Evolutionary conservation across 2,888 invertebrate genomes (phyloP), one percentile per base, ranked within the genome.

Genomic region (Limnephilus lunatus): DNA sequence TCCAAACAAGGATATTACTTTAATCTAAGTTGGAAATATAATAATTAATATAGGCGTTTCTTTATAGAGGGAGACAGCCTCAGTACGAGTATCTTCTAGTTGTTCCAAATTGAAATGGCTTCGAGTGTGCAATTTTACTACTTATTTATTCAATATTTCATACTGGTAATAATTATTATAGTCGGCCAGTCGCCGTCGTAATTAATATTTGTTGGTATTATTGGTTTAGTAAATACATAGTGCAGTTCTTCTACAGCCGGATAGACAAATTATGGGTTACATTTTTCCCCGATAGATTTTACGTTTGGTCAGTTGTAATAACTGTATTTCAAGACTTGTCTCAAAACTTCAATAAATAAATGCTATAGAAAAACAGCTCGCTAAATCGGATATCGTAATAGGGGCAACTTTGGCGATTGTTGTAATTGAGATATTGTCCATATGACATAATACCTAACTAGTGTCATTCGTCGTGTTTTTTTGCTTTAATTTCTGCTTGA

Each of bases 251-350:
- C 68, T 15, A 30, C 30, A 44, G 44, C 88, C 88, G 88, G 88
- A 88, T 88, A 68, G 88, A 68, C 88, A 88, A 88, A 88, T 88
- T 88, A 68, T 31, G 25, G 88, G 88, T 88, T 88, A 53, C 68
- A 31, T 53, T 88, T 88, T 68, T 88, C 88, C 30, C 30, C 32
- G 68, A 53, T 68, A 68, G 48, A 35, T 88, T 88, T 68, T 68
- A 68, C 31, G 53, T 88, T 31, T 35, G 88, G 68, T 32, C 15
- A 68, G 53, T 53, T 88, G 68, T 68, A 80, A 88, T 88, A 53
- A 88, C 88, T 30, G 31, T 31, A 31, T 35, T 30, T 88, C 68
- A 31, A 32, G 88, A 88, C 80, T 88, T 88, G 68, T 88, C 53
- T 35, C 88, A 88, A 88, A 88, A 68, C 32, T 88, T 88, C 88